phyloP scores from a whole-genome alignment of 2,797 vertebrate genomes.

The Chelon labrosus region DNA sequence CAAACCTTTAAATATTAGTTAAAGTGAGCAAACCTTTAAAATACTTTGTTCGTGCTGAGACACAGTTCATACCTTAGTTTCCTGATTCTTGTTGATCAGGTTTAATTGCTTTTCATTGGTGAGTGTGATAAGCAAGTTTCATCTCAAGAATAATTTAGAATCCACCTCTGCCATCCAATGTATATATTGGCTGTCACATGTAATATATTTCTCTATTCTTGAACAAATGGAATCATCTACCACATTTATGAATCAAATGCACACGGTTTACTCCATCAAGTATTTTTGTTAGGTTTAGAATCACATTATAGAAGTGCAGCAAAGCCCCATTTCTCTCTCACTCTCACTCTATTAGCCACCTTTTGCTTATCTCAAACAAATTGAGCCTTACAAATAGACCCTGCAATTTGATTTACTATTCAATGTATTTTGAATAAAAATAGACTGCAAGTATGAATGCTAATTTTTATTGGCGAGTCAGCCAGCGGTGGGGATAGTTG shows the following conservation, averaged over 20 bases:
- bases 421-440: constrained; percentile 74
- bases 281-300: constrained; percentile 67
- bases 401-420: constrained; percentile 72
- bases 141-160: constrained; percentile 43
- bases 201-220: constrained; percentile 55
- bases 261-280: constrained; percentile 56
- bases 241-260: constrained; percentile 59
- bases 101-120: constrained; percentile 7
- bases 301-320: constrained; percentile 52
- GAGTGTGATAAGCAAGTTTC: constrained; percentile 53
- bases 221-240: constrained; percentile 64
- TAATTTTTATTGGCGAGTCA: constrained; percentile 76
- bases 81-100: background rate
- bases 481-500: constrained; percentile 59
- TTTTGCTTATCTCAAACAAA: constrained; percentile 74
- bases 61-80: background rate
- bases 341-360: constrained; percentile 63
- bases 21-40: background rate
- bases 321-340: constrained; percentile 33
- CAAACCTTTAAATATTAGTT: background rate
- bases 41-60: background rate
- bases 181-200: constrained; percentile 47
- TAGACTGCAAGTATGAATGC: constrained; percentile 61
- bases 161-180: constrained; percentile 36
- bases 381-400: constrained; percentile 67